Conservation (phyloP, 2,797 vertebrate species). For the Xenopus petersii region DNA sequence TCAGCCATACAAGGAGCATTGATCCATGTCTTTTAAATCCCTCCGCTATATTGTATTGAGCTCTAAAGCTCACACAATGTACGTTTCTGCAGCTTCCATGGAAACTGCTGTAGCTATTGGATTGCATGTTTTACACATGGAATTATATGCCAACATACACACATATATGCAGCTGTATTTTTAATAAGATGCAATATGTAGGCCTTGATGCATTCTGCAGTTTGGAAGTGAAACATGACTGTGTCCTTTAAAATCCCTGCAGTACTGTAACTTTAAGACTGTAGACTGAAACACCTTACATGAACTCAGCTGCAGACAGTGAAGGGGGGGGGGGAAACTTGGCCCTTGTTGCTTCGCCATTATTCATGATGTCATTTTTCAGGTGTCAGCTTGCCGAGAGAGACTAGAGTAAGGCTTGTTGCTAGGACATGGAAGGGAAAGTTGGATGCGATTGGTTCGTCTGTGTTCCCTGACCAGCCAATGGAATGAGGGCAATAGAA, state of each 20-base stretch:
- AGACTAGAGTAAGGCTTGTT: slow-evolving; percentile 79
- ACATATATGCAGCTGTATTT: too few species aligned
- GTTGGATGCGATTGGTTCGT: slow-evolving; percentile 72
- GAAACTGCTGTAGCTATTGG: too few species aligned
- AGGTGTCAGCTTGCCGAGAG: slow-evolving; percentile 80
- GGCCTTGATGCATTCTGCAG: background rate
- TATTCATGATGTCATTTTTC: slow-evolving; percentile 85
- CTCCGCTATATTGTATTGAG: too few species aligned
- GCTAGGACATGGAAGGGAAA: slow-evolving; percentile 86
- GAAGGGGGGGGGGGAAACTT: slow-evolving; percentile 46
- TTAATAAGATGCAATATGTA: too few species aligned
- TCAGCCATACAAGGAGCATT: too few species aligned
- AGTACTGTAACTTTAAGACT: slow-evolving; percentile 63
- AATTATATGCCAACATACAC: too few species aligned
- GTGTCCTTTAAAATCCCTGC: background rate
- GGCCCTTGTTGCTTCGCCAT: slow-evolving; percentile 68
- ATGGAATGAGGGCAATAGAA: slow-evolving; percentile 62
- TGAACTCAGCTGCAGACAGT: slow-evolving; percentile 68
- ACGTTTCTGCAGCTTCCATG: too few species aligned
- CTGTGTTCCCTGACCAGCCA: slow-evolving; percentile 69
- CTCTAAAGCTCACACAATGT: too few species aligned
- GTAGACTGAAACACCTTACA: slow-evolving; percentile 69
- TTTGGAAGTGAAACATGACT: slow-evolving; percentile 40
- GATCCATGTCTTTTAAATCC: too few species aligned
- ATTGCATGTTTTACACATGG: too few species aligned